phyloP scores from a whole-genome alignment of 1,140 invertebrate genomes.

The Wasmannia auropunctata region DNA sequence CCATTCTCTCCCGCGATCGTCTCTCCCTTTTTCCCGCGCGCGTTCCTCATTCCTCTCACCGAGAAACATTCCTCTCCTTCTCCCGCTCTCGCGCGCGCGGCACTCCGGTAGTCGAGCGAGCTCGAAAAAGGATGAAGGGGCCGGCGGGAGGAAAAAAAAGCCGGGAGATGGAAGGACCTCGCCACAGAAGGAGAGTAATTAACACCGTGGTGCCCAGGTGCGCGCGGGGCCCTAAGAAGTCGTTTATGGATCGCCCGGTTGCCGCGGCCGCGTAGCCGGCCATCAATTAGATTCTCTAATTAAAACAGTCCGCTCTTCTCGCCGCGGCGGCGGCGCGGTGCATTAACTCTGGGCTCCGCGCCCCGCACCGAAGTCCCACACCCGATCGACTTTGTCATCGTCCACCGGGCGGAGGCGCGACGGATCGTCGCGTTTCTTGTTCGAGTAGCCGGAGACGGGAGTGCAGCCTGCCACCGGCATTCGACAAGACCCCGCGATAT shows the following conservation, averaged over 20 bases:
- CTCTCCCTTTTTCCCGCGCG: background rate
- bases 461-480: conserved; percentile 10
- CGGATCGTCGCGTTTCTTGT: conserved; percentile 54
- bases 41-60: background rate
- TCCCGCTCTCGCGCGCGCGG: background rate
- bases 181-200: conserved; percentile 78
- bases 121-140: conserved; percentile 55
- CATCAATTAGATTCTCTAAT: conserved; percentile 79
- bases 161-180: conserved; percentile 62
- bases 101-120: conserved; percentile 46
- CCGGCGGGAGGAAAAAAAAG: conserved; percentile 33
- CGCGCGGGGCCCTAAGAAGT: conserved; percentile 74
- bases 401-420: conserved; percentile 55
- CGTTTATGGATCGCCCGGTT: conserved; percentile 75
- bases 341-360: conserved; percentile 65
- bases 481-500: conserved; percentile 25
- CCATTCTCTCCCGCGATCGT: background rate
- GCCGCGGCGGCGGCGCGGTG: conserved; percentile 21
- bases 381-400: conserved; percentile 70
- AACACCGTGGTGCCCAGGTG: conserved; percentile 75
- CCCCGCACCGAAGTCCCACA: conserved; percentile 41
- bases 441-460: background rate
- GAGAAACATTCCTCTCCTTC: conserved; percentile 32
- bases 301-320: conserved; percentile 73
- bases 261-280: conserved; percentile 62